A percentile compares a stretch with the other conserved stretches of the same genome.
Evolutionary conservation across 1,140 invertebrate genomes (phyloP).

Genomic region (Whitmania pigra): DNA sequence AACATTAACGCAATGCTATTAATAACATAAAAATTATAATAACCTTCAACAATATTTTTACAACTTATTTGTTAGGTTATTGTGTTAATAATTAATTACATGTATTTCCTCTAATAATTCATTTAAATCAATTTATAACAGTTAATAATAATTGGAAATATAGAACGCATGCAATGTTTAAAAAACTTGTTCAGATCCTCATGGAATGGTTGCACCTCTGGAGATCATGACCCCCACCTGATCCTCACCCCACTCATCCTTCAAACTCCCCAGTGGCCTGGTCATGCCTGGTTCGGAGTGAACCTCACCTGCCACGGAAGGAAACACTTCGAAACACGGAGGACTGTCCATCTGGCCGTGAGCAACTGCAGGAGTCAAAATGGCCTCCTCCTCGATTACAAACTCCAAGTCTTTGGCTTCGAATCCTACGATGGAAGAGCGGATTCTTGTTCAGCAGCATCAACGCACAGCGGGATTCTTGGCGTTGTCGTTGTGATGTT

Average conservation of each 20-base stretch:
- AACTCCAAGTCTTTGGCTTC: constrained; percentile 17
- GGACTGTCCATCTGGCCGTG: constrained; percentile 10
- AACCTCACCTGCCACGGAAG: constrained; percentile 14
- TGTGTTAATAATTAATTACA: too few relatives aligned
- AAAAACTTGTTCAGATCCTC: constrained; percentile 7
- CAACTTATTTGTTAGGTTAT: too few relatives aligned
- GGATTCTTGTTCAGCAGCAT: not conserved
- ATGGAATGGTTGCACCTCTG: constrained; percentile 20
- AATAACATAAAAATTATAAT: too few relatives aligned
- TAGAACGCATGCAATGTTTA: too few relatives aligned
- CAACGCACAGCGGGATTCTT: too few relatives aligned
- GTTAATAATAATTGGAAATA: too few relatives aligned
- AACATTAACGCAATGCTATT: too few relatives aligned
- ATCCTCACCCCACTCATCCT: not conserved
- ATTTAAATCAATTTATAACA: too few relatives aligned
- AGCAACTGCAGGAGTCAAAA: constrained; percentile 22
- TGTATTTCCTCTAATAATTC: too few relatives aligned
- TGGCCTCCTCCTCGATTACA: constrained; percentile 17
- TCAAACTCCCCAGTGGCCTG: not conserved
- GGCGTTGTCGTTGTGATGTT: too few relatives aligned
- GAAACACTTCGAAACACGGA: constrained; percentile 10
- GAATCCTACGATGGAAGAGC: not conserved
- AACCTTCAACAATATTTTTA: too few relatives aligned
- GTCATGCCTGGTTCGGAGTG: not conserved
- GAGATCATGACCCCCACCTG: not conserved